Evolutionary conservation across 2,113 vertebrate genomes (phyloP).

Genomic region (Herpetotheres cachinnans): DNA sequence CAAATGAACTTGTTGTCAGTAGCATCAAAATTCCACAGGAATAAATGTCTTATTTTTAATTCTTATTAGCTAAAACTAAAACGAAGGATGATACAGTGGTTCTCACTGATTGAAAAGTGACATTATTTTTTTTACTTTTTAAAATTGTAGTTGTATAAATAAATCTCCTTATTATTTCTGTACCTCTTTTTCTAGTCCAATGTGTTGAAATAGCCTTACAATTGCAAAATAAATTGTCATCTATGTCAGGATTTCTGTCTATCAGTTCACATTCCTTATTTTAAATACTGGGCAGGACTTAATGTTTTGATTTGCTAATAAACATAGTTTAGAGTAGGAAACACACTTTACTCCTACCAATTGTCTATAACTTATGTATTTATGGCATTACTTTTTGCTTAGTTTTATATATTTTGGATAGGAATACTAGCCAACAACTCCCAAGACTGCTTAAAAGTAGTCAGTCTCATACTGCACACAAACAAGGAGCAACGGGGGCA

Average conservation of each 20-base stretch:
- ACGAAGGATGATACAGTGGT: fast-evolving
- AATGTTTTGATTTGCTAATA: background rate
- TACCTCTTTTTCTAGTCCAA: background rate
- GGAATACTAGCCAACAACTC: background rate
- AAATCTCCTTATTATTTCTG: background rate
- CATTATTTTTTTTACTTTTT: background rate
- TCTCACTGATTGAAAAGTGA: background rate
- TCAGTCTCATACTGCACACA: background rate
- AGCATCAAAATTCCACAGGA: background rate
- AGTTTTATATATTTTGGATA: background rate
- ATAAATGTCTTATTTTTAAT: background rate
- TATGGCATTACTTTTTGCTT: background rate
- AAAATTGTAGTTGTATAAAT: background rate
- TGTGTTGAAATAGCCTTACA: background rate
- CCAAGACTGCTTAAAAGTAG: background rate
- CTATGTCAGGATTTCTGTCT: background rate
- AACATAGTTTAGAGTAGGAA: background rate
- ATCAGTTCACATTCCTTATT: background rate
- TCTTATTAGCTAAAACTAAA: background rate
- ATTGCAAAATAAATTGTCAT: background rate
- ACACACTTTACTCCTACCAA: background rate
- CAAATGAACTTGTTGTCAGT: background rate
- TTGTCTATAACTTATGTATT: background rate
- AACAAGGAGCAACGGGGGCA: fast-evolving
- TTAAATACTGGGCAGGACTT: background rate